These are phyloP conservation scores for Drosophila seguyi DNA, from an alignment of 1,140 invertebrate species.

Conservation along the genomic window DNA sequence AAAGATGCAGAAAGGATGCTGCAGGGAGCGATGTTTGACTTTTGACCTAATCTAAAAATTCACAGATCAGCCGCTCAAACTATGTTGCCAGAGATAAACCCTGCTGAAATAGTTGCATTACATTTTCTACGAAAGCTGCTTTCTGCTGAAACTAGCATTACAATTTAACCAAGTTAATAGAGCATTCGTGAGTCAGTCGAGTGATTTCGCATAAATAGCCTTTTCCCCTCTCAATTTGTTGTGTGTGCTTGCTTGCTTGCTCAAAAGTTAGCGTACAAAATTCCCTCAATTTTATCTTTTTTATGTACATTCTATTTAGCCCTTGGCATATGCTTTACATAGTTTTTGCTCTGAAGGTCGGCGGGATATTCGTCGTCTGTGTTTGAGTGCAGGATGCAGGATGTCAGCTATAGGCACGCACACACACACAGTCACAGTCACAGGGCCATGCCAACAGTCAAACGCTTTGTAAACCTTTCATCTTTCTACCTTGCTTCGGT, in stretches of 20 bases:
- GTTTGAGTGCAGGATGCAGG: constrained; percentile 49
- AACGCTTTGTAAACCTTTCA: constrained; percentile 60
- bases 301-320: constrained; percentile 21
- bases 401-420: constrained; percentile 61
- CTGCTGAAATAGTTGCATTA: constrained; percentile 30
- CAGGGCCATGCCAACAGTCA: constrained; percentile 30
- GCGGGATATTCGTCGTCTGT: constrained; percentile 23
- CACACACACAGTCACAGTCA: constrained; percentile 8
- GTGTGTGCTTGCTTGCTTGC: neutral
- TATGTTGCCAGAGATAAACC: constrained; percentile 18
- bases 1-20: neutral
- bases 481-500: constrained; percentile 45
- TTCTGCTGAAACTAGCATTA: neutral
- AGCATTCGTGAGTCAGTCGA: neutral
- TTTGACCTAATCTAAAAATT: constrained; percentile 24
- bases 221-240: constrained; percentile 4
- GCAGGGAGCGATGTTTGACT: constrained; percentile 33
- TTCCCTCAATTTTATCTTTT: constrained; percentile 19
- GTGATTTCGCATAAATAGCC: constrained; percentile 14
- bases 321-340: constrained; percentile 41
- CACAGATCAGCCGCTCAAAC: constrained; percentile 17
- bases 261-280: constrained; percentile 24
- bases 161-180: constrained; percentile 22
- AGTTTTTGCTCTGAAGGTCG: constrained; percentile 58
- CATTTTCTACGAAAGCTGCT: constrained; percentile 6